Base-by-base conservation (phyloP, 2,113 vertebrate species). In the Sylvietta virens region DNA sequence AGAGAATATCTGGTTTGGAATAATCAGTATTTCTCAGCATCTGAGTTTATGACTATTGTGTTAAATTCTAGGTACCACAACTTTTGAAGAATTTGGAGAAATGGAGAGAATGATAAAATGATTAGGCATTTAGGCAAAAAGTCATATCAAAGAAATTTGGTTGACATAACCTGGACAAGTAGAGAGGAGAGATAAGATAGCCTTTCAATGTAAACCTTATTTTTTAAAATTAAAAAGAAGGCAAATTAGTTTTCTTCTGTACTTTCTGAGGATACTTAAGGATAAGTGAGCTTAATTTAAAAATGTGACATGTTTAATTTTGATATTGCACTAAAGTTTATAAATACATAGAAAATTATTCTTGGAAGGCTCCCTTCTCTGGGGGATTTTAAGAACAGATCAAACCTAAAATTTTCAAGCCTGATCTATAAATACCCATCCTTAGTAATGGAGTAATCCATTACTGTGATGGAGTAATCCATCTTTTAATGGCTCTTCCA, bases 121-220 rank as follows among this genome's bases (percentile, higher is more conserved):
- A 33, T 80, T 53, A 50, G 9, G 3, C 4, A 42, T 45, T 61
- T 83, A 70, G 39, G 42, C 9, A 89, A 81, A 35, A 87, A 23
- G 28, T 16, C 6, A 15, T 26, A 40, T 13, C 7, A 57, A 60
- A 78, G 24, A 70, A 86, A 61, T 79, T 30, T 81, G 3, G 6
- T 85, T 80, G 91, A 60, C n/a, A 26, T 60, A 45, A 3, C 7
- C 31, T 88, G 18, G 22, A 88, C 69, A 81, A 86, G 33, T 10
- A 44, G 44, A 81, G n/a, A 73, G 10, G 18, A 83, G 15, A 61
- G 10, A 35, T 24, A 71, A 4, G 15, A 31, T 22, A 86, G 4
- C 2, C 2, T 73, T 73, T n/a, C 17, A 26, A 16, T 16, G 2
- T 40, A 42, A 17, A 74, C 24, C 8, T 0, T 42, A 21, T 4